Conservation (phyloP, 2,888 invertebrate genomes). For the Eupithecia centaureata region DNA sequence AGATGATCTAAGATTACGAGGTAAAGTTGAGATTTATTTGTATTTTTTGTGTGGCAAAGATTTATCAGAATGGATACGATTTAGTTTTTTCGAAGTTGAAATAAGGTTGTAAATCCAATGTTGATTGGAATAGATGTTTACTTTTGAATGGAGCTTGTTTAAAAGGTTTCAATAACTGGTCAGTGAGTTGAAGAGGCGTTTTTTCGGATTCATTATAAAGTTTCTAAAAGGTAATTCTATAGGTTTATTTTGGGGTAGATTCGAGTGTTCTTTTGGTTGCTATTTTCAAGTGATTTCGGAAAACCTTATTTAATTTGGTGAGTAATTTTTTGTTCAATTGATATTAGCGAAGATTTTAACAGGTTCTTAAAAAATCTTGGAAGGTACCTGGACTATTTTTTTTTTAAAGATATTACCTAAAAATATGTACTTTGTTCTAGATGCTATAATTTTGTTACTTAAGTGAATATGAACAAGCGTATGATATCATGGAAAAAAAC, state of each 20-base stretch:
- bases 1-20: not conserved
- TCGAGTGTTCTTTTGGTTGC: constrained; percentile 37
- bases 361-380: not conserved
- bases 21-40: constrained; percentile 41
- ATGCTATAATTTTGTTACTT: not conserved
- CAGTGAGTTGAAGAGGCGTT: constrained; percentile 48
- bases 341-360: not conserved
- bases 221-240: constrained; percentile 45
- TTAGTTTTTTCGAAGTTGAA: not conserved
- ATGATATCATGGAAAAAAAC: not conserved
- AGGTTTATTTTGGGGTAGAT: constrained; percentile 38
- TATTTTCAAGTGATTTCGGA: constrained; percentile 35
- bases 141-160: constrained; percentile 41
- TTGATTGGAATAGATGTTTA: constrained; percentile 58
- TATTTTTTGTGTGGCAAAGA: constrained; percentile 4
- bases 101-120: constrained; percentile 33
- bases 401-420: too few relatives aligned
- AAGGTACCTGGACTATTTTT: too few relatives aligned
- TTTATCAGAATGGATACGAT: constrained; percentile 10
- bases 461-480: not conserved
- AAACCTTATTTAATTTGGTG: constrained; percentile 16
- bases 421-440: not conserved
- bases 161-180: constrained; percentile 68
- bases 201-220: constrained; percentile 45
- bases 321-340: constrained; percentile 12